phyloP scores from a whole-genome alignment of 2,888 invertebrate species.

The Cenopis cana region DNA sequence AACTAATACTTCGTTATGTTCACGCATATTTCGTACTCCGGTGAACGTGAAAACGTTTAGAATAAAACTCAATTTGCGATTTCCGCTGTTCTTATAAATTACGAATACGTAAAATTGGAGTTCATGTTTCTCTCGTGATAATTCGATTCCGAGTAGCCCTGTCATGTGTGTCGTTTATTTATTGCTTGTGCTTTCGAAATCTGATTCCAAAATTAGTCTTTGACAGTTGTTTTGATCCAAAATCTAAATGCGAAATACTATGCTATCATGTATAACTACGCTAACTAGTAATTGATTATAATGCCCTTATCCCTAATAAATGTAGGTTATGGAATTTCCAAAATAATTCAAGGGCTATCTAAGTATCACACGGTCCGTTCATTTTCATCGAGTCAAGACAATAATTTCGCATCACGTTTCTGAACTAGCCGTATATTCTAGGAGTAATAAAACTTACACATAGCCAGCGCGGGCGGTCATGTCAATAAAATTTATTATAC shows the following conservation, averaged over 20 bases:
- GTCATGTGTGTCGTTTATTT: background rate
- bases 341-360: too few species aligned
- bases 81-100: slow-evolving; percentile 55
- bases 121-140: slow-evolving; percentile 49
- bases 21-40: slow-evolving; percentile 51
- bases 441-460: background rate
- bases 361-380: too few species aligned
- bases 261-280: too few species aligned
- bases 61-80: slow-evolving; percentile 60
- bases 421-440: background rate
- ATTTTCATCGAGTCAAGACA: background rate
- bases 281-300: too few species aligned
- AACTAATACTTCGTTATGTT: slow-evolving; percentile 46
- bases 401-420: background rate
- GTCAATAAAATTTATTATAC: slow-evolving; percentile 13
- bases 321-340: background rate
- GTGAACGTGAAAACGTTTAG: slow-evolving; percentile 56
- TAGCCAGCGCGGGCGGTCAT: background rate
- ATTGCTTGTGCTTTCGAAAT: too few species aligned
- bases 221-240: background rate
- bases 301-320: background rate
- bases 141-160: slow-evolving; percentile 18
- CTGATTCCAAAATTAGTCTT: background rate
- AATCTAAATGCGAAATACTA: too few species aligned
- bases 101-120: slow-evolving; percentile 54